Evolutionary conservation across 2,113 vertebrate species (phyloP), one percentile per base, ranked within the genome.

Genomic region (Bubo scandiacus): DNA sequence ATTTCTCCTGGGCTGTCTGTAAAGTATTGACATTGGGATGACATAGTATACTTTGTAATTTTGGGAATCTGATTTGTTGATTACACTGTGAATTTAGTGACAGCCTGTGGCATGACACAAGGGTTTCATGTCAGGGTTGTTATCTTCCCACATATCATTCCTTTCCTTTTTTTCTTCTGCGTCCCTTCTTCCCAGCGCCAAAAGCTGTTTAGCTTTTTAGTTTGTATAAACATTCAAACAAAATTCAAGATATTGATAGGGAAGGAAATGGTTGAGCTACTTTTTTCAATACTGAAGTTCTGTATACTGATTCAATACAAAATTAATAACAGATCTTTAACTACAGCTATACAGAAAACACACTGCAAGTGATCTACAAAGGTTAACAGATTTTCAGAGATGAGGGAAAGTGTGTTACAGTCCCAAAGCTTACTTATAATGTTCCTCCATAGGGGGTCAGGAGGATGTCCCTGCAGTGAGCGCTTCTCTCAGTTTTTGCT

Each of bases 391-490:
- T 82, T 68, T 77, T 90, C 45, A 83, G 79, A n/a, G 4, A 25
- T 21, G 21, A 68, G 21, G 1, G 2, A 79, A 78, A 25, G 12
- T 1, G 0, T 34, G 8, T 78, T 78, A 27, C 5, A 30, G 12
- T 58, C 61, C 10, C 32, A 84, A 51, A 43, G 15, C 27, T 25
- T 45, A 12, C 26, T 70, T 78, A 16, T 0, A 6, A 1, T 80
- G 12, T 45, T 81, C 20, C 14, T 43, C 14, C 15, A 6, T 3
- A 5, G 22, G 0, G 8, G 6, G 2, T 62, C 26, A n/a, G 65
- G 21, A 74, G 6, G 23, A 3, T 25, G 32, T 61, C 9, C 27
- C 23, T 26, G 10, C 19, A 66, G 10, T 23, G 54, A 65, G 8
- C 1, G 2, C 27, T 79, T 32, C 18, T 78, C 34, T 75, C 12